Conservation (phyloP, 2,113 vertebrate genomes). For the Paradoxurus hermaphroditus region DNA sequence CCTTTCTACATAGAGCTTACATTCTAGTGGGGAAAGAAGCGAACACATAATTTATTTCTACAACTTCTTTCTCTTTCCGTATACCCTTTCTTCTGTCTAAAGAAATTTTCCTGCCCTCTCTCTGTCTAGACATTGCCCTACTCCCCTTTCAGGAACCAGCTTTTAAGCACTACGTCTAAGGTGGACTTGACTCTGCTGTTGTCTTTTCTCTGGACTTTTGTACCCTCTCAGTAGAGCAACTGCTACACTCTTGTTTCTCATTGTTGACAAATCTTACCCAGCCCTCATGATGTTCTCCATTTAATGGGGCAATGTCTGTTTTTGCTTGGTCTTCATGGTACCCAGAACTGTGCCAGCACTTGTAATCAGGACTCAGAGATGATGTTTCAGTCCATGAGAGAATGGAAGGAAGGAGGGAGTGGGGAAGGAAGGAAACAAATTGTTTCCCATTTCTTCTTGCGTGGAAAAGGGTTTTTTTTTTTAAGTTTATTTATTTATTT, state of each 20-base stretch:
- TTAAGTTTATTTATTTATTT: too few relatives aligned
- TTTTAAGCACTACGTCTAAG: background rate
- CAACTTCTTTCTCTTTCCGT: background rate
- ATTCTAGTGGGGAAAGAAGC: background rate
- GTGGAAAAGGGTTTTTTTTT: background rate
- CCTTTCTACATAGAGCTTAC: background rate
- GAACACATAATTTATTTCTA: background rate
- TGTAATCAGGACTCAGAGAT: background rate
- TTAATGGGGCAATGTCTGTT: background rate
- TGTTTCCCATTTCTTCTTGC: background rate
- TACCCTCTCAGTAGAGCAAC: background rate
- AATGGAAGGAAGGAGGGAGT: background rate
- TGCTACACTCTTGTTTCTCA: background rate
- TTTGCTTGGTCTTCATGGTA: background rate
- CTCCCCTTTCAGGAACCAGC: background rate
- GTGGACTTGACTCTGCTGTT: background rate
- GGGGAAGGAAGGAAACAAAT: background rate
- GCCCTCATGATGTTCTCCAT: background rate
- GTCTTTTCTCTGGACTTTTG: background rate
- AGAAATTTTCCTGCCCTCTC: background rate
- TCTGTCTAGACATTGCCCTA: conserved; percentile 6
- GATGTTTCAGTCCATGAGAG: background rate
- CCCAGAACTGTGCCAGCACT: background rate
- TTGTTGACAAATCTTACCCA: background rate
- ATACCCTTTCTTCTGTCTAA: background rate